Evolutionary conservation across 2,113 vertebrate genomes (phyloP), one percentile per base, ranked within the genome.

Genomic region (Labeo catla): DNA sequence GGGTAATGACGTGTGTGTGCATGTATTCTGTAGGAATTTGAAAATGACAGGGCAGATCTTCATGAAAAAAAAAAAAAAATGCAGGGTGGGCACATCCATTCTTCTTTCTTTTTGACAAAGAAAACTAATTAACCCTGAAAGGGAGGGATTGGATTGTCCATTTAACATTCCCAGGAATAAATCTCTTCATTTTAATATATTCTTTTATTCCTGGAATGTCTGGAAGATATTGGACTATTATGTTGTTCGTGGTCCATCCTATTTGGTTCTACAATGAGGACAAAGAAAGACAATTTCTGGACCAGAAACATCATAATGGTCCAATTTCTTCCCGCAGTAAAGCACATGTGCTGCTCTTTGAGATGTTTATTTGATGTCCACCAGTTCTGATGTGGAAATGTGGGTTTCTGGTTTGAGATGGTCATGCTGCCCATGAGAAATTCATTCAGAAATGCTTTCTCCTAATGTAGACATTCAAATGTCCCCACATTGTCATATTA

Each of bases 91-190:
- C 84, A 81, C 85, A 88, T 90, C 89, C 15, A 87, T 92, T 93
- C 92, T 87, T 85, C 84, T 47, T 87, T 83, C 90, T 90, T 82
- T 90, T 83, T 87, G 87, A 94, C 92, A 92, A 93, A 92, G 90
- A 88, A 92, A 94, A 92, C 90, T 84, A 93, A 94, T 94, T 93
- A 94, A 91, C 45, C 85, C 28, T 79, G 74, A 86, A 80, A 49
- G 88, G 89, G 79, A 87, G 87, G 80, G 85, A 83, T 86, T 83
- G 89, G 89, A 84, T 88, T 88, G 83, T 86, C 88, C 90, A 92
- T 93, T 91, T 45, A 84, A 81, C 78, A 63, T 68, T 50, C 80
- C 81, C 16, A 73, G 8, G 11, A 57, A 43, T 57, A 23, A 43
- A 83, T 83, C 21, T 52, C 45, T 83, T 54, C 49, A 3, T 83